Evolutionary conservation across 2,113 vertebrate genomes (phyloP).

Genomic region (Oncorhynchus gorbuscha): DNA sequence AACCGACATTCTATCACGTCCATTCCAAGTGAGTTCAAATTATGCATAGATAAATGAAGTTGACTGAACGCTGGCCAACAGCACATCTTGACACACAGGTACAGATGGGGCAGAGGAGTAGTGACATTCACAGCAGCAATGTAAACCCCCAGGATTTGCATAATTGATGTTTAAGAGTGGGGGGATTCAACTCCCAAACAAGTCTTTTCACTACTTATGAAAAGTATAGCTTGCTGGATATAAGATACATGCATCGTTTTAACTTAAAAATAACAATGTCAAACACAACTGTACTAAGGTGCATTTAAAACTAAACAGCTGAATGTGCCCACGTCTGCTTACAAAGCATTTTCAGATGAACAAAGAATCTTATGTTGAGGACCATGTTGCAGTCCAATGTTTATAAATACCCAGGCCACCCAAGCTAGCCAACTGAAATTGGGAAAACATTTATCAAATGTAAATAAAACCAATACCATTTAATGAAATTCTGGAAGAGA

Average conservation of each 20-base stretch:
- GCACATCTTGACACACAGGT: neutral
- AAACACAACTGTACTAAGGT: neutral
- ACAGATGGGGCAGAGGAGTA: neutral
- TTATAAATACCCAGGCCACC: conserved; percentile 25
- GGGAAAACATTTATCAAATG: conserved; percentile 9
- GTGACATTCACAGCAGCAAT: conserved; percentile 18
- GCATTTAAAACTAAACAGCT: neutral
- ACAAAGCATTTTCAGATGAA: conserved; percentile 13
- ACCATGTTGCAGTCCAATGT: conserved; percentile 33
- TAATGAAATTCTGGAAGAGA: neutral
- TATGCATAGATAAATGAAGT: conserved; percentile 39
- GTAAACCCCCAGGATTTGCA: conserved; percentile 20
- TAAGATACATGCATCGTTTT: conserved; percentile 47
- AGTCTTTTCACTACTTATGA: neutral
- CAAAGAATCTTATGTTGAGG: conserved; percentile 6
- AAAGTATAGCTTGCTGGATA: conserved; percentile 48
- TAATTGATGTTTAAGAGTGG: neutral
- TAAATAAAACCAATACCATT: neutral
- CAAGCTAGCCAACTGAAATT: neutral
- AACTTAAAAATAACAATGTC: conserved; percentile 28
- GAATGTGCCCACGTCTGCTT: neutral
- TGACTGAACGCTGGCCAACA: conserved; percentile 4
- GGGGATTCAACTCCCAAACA: conserved; percentile 9
- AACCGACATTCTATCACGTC: neutral
- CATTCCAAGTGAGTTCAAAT: conserved; percentile 20